Evolutionary conservation across 2,888 invertebrate genomes (phyloP).

Genomic region (Kryphioiulus occultus): DNA sequence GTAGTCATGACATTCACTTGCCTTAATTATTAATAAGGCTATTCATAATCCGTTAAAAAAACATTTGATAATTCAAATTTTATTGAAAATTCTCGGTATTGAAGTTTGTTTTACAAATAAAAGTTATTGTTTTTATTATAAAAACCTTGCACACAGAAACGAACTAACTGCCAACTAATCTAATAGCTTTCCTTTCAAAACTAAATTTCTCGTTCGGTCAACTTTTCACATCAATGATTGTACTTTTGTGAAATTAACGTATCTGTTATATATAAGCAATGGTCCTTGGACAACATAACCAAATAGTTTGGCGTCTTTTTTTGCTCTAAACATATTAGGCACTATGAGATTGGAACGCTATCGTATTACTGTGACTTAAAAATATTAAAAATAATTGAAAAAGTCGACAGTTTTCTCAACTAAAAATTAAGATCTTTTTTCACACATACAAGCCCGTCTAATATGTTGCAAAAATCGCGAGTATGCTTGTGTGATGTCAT

Average conservation of each 20-base stretch:
- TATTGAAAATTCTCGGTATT: neutral
- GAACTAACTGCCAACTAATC: neutral
- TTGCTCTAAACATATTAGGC: conserved; percentile 34
- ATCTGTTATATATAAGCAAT: neutral
- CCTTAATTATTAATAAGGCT: neutral
- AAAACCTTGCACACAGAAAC: neutral
- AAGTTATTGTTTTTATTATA: neutral
- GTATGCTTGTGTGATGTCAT: neutral
- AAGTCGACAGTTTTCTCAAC: neutral
- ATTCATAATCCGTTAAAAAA: neutral
- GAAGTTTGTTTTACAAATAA: conserved; percentile 18
- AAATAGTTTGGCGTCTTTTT: neutral
- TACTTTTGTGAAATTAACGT: neutral
- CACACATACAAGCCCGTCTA: neutral
- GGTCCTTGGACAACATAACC: neutral
- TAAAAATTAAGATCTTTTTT: neutral
- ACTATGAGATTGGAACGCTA: neutral
- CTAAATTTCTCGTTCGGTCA: neutral
- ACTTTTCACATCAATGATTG: neutral
- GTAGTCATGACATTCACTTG: neutral
- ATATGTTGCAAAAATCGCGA: neutral
- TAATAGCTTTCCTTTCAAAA: neutral
- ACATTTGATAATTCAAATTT: neutral
- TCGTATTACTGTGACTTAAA: neutral
- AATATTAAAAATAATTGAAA: neutral